phyloP scores from a whole-genome alignment of 2,797 vertebrate species.

The Acanthornis magna region DNA sequence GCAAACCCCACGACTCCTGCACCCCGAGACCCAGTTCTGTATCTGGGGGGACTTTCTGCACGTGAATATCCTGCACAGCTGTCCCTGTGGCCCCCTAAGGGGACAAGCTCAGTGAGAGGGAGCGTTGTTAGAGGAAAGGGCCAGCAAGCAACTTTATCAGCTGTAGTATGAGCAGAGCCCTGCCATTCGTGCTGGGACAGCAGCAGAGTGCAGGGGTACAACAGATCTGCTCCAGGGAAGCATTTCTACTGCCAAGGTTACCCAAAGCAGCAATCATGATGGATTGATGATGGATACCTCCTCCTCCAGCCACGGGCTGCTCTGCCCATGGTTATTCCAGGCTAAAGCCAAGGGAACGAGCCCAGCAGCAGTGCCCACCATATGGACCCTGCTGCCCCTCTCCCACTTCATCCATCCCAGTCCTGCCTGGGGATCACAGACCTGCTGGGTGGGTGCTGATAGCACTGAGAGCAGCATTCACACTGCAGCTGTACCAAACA shows the following conservation, averaged over 20 bases:
- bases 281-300: not conserved
- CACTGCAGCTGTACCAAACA: not conserved
- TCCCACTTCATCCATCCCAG: not conserved
- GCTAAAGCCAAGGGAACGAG: not conserved
- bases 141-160: not conserved
- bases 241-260: not conserved
- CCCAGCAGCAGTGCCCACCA: not conserved
- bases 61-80: not conserved
- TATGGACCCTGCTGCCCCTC: accelerated
- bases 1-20: not conserved
- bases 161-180: not conserved
- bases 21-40: not conserved
- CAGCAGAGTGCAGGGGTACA: not conserved
- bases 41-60: not conserved
- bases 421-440: not conserved
- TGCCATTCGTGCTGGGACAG: not conserved
- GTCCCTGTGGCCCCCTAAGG: not conserved
- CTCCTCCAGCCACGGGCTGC: not conserved
- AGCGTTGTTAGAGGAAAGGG: not conserved
- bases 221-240: not conserved
- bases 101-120: not conserved
- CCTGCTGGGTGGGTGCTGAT: not conserved
- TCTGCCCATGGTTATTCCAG: not conserved
- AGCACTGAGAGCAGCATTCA: not conserved
- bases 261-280: not conserved